Evolutionary conservation across 2,888 invertebrate species (phyloP).

Genomic region (Stenchaetothrips biformis): DNA sequence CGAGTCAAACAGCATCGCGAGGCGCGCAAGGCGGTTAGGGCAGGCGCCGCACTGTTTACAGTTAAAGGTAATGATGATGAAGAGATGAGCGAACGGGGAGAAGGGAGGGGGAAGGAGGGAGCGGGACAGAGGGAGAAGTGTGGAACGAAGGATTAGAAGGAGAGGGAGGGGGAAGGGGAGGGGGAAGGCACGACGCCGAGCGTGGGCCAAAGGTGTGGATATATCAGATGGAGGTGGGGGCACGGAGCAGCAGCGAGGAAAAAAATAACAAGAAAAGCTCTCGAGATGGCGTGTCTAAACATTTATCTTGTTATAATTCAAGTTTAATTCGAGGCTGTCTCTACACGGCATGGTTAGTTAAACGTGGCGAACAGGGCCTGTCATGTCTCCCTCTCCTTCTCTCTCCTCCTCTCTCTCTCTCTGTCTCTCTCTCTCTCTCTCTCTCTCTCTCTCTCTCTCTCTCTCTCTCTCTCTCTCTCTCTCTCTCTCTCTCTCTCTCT

Average conservation of each 20-base stretch:
- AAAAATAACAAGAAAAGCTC: conserved; percentile 20
- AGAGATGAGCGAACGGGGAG: not conserved
- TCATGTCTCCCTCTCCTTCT: not conserved
- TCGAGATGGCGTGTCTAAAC: conserved; percentile 23
- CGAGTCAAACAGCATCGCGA: no score
- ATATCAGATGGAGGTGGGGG: conserved; percentile 24
- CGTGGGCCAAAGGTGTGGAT: conserved; percentile 16
- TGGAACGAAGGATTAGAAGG: not conserved
- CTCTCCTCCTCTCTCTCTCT: not conserved
- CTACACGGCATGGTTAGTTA: conserved; percentile 24
- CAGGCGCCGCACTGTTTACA: not conserved
- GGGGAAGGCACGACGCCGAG: not conserved
- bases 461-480: not conserved
- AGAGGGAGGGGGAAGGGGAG: not conserved
- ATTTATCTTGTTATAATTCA: conserved; percentile 25
- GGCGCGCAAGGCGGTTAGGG: no score
- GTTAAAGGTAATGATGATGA: conserved; percentile 17
- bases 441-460: not conserved
- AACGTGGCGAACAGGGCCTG: conserved; percentile 18
- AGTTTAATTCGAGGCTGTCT: conserved; percentile 23
- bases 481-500: not conserved
- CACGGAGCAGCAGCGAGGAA: conserved; percentile 2
- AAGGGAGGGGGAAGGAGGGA: not conserved
- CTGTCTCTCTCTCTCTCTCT: not conserved
- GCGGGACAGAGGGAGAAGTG: not conserved